A percentile compares a stretch with the other conserved stretches of the same genome.
phyloP scores from a whole-genome alignment of 2,113 vertebrate genomes.

The Shinisaurus crocodilurus region DNA sequence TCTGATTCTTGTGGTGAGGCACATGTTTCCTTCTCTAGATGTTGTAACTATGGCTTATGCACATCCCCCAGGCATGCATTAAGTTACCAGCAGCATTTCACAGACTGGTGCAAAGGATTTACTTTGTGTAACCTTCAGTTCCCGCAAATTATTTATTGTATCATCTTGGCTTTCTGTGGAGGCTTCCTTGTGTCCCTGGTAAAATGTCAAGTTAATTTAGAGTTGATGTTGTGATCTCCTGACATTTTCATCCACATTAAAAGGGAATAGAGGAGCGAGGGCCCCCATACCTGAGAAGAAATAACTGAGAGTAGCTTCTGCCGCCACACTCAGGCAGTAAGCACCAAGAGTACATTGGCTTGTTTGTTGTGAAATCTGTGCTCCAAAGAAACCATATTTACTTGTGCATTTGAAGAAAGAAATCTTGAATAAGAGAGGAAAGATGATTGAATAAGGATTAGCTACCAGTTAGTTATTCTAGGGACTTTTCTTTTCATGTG shows the following conservation, averaged over 20 bases:
- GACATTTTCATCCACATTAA: conserved; percentile 64
- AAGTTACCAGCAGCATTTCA: fast-evolving
- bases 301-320: background rate
- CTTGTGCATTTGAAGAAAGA: background rate
- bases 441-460: background rate
- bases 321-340: fast-evolving
- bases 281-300: conserved; percentile 13
- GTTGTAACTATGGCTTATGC: fast-evolving
- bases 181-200: conserved; percentile 35
- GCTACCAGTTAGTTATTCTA: background rate
- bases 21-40: background rate
- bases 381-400: background rate
- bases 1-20: too few species aligned
- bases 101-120: background rate
- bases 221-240: conserved; percentile 13
- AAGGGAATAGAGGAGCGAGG: conserved; percentile 34
- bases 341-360: fast-evolving
- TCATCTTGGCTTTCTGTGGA: conserved; percentile 24
- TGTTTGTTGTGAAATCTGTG: fast-evolving
- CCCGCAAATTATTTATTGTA: conserved; percentile 50
- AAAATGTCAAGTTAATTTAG: conserved; percentile 73
- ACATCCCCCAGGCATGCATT: fast-evolving
- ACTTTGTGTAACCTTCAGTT: background rate
- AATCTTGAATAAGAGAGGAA: fast-evolving
- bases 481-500: background rate